A percentile compares a stretch with the other conserved stretches of the same genome.
Evolutionary conservation across 2,888 invertebrate genomes (phyloP).

Genomic region (Syrphus vitripennis): DNA sequence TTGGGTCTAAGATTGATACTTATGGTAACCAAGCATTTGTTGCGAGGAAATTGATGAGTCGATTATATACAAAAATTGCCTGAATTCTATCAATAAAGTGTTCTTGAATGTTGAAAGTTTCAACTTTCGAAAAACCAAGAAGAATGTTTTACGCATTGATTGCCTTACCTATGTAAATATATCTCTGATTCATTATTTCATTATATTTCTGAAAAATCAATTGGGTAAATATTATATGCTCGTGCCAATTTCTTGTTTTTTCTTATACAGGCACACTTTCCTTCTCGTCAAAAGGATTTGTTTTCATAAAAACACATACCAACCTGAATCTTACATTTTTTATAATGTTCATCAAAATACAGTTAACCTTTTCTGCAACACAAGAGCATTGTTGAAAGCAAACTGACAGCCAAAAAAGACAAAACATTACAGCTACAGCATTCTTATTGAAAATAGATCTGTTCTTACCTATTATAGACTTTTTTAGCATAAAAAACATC

Average conservation of each 20-base stretch:
- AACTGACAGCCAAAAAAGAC: constrained; percentile 30
- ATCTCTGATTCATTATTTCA: too few species aligned
- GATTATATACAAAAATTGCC: too few species aligned
- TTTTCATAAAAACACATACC: too few species aligned
- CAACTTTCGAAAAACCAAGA: too few species aligned
- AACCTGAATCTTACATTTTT: background rate
- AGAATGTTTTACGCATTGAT: too few species aligned
- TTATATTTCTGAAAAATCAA: too few species aligned
- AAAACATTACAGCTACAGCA: constrained; percentile 11
- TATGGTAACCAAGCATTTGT: too few species aligned
- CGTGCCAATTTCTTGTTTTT: constrained; percentile 14
- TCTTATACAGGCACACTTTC: constrained; percentile 24
- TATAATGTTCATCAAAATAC: constrained; percentile 61
- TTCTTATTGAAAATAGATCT: constrained; percentile 26
- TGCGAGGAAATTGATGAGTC: too few species aligned
- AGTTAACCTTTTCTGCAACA: constrained; percentile 62
- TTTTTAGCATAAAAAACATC: constrained; percentile 4
- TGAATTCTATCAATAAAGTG: too few species aligned
- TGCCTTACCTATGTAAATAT: too few species aligned
- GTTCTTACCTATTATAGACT: background rate
- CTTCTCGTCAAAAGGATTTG: constrained; percentile 30
- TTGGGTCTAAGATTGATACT: too few species aligned
- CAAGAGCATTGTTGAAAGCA: constrained; percentile 20
- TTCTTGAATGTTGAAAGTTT: too few species aligned
- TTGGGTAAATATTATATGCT: background rate